Evolutionary conservation across 2,113 vertebrate genomes (phyloP), one percentile per base, ranked within the genome.

Genomic region (Onychostoma macrolepis): DNA sequence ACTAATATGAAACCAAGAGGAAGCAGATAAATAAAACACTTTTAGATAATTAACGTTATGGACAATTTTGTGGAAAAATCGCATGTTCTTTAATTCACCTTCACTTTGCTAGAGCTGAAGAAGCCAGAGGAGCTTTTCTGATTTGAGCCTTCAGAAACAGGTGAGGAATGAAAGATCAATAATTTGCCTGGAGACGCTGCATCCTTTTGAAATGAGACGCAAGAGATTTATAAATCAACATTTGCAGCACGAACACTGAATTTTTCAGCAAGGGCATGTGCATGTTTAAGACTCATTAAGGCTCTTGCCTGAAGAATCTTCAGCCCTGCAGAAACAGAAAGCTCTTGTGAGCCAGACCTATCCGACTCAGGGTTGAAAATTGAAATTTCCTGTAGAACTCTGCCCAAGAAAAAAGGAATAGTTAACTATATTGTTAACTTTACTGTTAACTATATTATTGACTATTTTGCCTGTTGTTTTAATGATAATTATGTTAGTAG

Each of bases 151-250:
- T 95, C 93, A 19, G 86, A 90, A 74, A 95, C 91, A 71, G 92
- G 88, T 11, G 94, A 91, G 0, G 91, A 85, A 4, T 96, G 95
- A 88, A 96, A 96, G 85, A 96, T 75, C 80, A 96, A 86, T 86
- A 96, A 91, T 87, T 94, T 96, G 0, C 95, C 95, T 0, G 93
- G 91, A 93, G 93, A 94, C 12, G 53, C 87, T 65, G 93, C 82
- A 26, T 90, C 91, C 95, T 96, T 26, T 87, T 79, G 17, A 63
- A 87, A 50, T 76, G 21, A 75, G 21, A 81, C 15, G 69, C 17
- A 9, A 10, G 63, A 43, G 28, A 76, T 30, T 45, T 6, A 76
- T 77, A 48, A 78, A 33, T 61, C 28, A 85, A 61, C 63, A 65
- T 65, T n/a, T 7, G 21, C 11, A 28, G n/a, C 36, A 81, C 9